phyloP scores from a whole-genome alignment of 2,888 invertebrate genomes.

The Pogonocherus hispidulus region DNA sequence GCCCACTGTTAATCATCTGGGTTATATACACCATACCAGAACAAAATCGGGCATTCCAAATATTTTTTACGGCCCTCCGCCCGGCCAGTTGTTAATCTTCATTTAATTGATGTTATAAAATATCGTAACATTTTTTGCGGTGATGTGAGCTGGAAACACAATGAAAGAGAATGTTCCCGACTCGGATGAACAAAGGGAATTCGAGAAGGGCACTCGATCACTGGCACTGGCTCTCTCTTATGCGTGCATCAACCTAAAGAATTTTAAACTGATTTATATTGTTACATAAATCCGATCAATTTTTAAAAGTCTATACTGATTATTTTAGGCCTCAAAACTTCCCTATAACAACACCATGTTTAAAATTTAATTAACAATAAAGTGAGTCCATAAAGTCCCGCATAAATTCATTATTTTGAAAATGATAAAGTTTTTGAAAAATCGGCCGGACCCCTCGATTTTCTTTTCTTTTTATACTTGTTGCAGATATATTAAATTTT shows the following conservation, averaged over 20 bases:
- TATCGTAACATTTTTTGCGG: constrained; percentile 14
- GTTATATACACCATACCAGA: constrained; percentile 3
- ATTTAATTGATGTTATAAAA: constrained; percentile 19
- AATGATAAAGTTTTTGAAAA: too few species aligned
- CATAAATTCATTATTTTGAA: too few species aligned
- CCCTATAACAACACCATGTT: too few species aligned
- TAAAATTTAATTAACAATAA: too few species aligned
- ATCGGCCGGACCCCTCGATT: too few species aligned
- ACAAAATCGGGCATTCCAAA: constrained; percentile 3
- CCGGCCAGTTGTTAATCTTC: constrained; percentile 8
- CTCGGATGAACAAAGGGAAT: not conserved
- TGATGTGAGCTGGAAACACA: constrained; percentile 3
- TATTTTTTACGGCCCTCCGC: constrained; percentile 12
- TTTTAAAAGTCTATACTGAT: too few species aligned
- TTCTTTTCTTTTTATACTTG: too few species aligned
- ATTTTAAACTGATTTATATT: too few species aligned
- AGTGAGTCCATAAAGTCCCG: too few species aligned
- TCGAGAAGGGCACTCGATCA: not conserved
- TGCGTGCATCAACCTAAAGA: not conserved
- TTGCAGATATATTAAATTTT: too few species aligned
- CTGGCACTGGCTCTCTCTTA: not conserved
- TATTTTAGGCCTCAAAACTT: too few species aligned
- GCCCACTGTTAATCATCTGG: not conserved
- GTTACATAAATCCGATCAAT: too few species aligned
- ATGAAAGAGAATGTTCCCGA: constrained; percentile 3